These are phyloP conservation scores for Sigmodon hispidus DNA, from an alignment of 2,113 vertebrate genomes.

Conservation along the genomic window DNA sequence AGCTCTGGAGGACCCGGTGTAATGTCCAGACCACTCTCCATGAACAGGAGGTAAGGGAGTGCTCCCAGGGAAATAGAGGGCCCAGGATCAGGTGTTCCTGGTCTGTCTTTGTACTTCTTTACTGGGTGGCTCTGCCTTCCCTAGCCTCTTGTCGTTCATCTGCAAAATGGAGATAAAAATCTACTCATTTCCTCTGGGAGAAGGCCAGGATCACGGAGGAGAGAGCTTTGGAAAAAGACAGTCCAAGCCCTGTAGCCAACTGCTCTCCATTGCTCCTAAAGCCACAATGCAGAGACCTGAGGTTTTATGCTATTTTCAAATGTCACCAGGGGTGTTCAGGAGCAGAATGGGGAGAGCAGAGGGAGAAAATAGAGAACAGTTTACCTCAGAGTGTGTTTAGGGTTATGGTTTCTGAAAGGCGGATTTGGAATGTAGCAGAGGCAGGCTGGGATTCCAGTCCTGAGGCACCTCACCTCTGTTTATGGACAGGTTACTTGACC, in stretches of 20 bases:
- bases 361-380: background rate
- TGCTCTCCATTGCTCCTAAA: background rate
- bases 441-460: background rate
- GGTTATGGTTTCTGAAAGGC: background rate
- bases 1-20: background rate
- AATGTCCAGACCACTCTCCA: fast-evolving
- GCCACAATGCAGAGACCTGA: background rate
- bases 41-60: background rate
- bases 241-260: background rate
- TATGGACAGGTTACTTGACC: background rate
- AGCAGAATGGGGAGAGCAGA: background rate
- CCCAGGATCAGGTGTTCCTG: too few species aligned
- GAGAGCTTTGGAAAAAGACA: background rate
- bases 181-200: background rate
- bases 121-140: background rate
- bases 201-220: background rate
- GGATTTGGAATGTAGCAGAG: background rate
- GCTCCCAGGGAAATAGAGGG: background rate
- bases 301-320: background rate
- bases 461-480: background rate
- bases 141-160: background rate
- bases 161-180: background rate
- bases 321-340: background rate
- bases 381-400: background rate
- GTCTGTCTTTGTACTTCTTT: background rate